Evolutionary conservation across 2,888 invertebrate species (phyloP), one percentile per base, ranked within the genome.

Genomic region (Caenorhabditis imperialis): DNA sequence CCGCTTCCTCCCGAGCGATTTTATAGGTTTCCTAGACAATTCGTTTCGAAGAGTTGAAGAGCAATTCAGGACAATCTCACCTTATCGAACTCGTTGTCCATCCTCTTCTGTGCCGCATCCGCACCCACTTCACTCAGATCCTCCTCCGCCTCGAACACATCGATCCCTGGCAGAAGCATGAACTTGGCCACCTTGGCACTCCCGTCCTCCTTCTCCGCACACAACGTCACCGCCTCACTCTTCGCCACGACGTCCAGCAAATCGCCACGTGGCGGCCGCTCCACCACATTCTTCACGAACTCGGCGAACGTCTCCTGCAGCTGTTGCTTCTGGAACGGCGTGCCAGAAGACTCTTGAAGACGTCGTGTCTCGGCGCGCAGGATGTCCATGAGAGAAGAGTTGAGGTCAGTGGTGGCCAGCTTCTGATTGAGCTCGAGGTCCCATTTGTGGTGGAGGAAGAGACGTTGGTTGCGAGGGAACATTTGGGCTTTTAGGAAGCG

Each of bases 381-480:
- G 35, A 65, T 48, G 30, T 65, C 65, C 6, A 65, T 40, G 16
- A 65, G 55, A 12, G 25, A 25, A 1, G n/a, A 38, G n/a, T 33
- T 35, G 25, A 44, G 18, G 27, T 35, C 54, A 1, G 8, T 2
- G 4, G 35, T 33, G 22, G 48, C 42, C 48, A 70, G n/a, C 38
- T 53, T 53, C 20, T 63, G 48, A 20, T 54, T 42, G 4, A 72
- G 47, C 4, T 44, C n/a, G 2, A 53, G 20, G 23, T 63, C 47
- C 72, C 72, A 72, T 54, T 60, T 58, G 42, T 62, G 58, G 6
- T 51, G 40, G 3, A 72, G 33, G 33, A 72, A 72, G 12, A 51
- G 45, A 25, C 60, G 30, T 33, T 58, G 57, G 35, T 72, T 72
- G 2, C 51, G 30, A 6, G 72, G 63, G 6, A 72, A 12, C 33